Conservation (phyloP, 2,888 invertebrate species). For the Clivina fossor region DNA sequence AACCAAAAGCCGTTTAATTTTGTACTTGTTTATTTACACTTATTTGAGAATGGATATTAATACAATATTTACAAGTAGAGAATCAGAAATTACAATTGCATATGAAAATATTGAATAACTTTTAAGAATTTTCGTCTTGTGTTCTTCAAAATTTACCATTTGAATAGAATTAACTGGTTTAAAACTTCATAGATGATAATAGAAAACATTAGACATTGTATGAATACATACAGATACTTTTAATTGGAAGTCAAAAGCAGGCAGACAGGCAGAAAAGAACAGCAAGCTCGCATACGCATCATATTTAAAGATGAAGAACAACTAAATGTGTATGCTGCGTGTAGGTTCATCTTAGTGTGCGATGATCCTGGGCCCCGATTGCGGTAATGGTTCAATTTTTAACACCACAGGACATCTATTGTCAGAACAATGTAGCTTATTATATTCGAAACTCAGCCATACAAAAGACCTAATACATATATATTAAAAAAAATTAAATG, state of each 20-base stretch:
- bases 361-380: slow-evolving; percentile 48
- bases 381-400: slow-evolving; percentile 55
- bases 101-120: too few relatives aligned
- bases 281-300: background rate
- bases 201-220: background rate
- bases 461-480: slow-evolving; percentile 54
- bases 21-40: too few relatives aligned
- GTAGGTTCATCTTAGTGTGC: too few relatives aligned
- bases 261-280: background rate
- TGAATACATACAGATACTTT: background rate
- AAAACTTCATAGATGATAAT: background rate
- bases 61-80: too few relatives aligned
- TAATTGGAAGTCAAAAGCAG: background rate
- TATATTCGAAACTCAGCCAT: slow-evolving; percentile 44
- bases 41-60: too few relatives aligned
- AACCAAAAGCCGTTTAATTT: too few relatives aligned
- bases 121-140: too few relatives aligned
- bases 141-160: too few relatives aligned
- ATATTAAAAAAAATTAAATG: slow-evolving; percentile 53
- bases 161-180: background rate
- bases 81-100: too few relatives aligned
- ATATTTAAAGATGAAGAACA: too few relatives aligned
- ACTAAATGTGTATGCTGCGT: too few relatives aligned
- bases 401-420: slow-evolving; percentile 54
- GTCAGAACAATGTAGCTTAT: slow-evolving; percentile 52